phyloP scores from a whole-genome alignment of 2,888 invertebrate species.

The Lasioglossum morio region DNA sequence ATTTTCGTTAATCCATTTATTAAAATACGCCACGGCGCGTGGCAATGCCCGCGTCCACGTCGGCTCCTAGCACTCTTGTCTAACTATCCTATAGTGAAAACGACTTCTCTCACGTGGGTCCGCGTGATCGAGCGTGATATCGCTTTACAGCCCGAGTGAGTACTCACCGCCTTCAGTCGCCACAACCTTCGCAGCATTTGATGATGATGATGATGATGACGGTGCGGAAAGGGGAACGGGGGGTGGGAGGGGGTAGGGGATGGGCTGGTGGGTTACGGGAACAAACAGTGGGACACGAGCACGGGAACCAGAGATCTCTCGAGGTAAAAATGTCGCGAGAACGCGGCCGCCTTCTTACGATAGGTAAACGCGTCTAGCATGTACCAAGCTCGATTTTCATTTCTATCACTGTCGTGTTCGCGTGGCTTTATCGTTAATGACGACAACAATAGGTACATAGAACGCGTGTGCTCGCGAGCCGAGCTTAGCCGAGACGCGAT shows the following conservation, averaged over 20 bases:
- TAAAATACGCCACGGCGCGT: slow-evolving; percentile 38
- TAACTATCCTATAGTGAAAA: slow-evolving; percentile 15
- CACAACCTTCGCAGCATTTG: slow-evolving; percentile 76
- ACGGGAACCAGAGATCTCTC: slow-evolving; percentile 19
- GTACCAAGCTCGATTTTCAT: slow-evolving; percentile 52
- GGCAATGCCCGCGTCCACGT: slow-evolving; percentile 12
- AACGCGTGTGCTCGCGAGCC: slow-evolving; percentile 18
- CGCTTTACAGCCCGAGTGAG: background rate
- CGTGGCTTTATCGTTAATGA: slow-evolving; percentile 68
- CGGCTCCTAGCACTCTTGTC: slow-evolving; percentile 5
- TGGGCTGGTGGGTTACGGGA: background rate
- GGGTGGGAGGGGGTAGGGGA: background rate
- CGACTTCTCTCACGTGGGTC: slow-evolving; percentile 5
- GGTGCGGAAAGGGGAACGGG: background rate
- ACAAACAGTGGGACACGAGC: background rate
- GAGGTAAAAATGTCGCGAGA: slow-evolving; percentile 26
- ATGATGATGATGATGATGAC: background rate
- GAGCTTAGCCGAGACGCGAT: background rate
- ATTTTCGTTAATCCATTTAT: slow-evolving; percentile 24
- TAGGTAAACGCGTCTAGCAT: slow-evolving; percentile 14
- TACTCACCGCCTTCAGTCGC: slow-evolving; percentile 76
- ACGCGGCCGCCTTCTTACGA: slow-evolving; percentile 14
- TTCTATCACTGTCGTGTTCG: slow-evolving; percentile 56
- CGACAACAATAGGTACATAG: slow-evolving; percentile 54
- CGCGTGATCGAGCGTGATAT: slow-evolving; percentile 23